Percentiles rank a stretch among this genome's conserved stretches.
Evolutionary conservation across 2,888 invertebrate genomes (phyloP).

Genomic region (Tyria jacobaeae): DNA sequence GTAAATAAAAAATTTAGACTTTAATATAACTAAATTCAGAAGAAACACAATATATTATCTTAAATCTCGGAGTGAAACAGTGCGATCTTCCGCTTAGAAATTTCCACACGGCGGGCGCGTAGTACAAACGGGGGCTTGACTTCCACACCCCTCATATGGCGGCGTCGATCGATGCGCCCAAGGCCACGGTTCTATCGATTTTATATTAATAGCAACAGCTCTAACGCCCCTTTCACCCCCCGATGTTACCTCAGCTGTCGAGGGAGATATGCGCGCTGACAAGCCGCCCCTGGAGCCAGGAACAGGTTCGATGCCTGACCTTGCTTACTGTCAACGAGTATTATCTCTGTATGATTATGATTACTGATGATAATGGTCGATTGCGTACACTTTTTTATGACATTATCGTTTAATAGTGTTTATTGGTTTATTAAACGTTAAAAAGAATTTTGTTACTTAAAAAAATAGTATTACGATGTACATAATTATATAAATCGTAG

Average conservation of each 20-base stretch:
- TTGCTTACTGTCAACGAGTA: constrained; percentile 63
- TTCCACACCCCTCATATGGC: constrained; percentile 55
- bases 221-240: constrained; percentile 50
- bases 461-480: no score
- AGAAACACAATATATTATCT: neutral
- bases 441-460: no score
- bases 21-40: neutral
- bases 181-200: constrained; percentile 85
- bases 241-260: constrained; percentile 16
- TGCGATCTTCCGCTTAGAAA: constrained; percentile 14
- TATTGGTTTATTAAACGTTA: neutral
- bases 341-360: constrained; percentile 19
- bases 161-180: constrained; percentile 75
- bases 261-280: constrained; percentile 30
- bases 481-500: no score
- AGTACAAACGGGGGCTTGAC: constrained; percentile 75
- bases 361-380: constrained; percentile 11
- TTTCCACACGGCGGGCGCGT: constrained; percentile 24
- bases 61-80: constrained; percentile 7
- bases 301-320: constrained; percentile 69
- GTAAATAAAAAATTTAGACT: neutral
- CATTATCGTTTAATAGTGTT: neutral
- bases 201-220: constrained; percentile 81
- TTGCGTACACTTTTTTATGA: neutral
- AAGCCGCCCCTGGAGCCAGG: constrained; percentile 38